Evolutionary conservation across 1,140 invertebrate species (phyloP), one percentile per base, ranked within the genome.

Genomic region (Ridgeia piscesae): DNA sequence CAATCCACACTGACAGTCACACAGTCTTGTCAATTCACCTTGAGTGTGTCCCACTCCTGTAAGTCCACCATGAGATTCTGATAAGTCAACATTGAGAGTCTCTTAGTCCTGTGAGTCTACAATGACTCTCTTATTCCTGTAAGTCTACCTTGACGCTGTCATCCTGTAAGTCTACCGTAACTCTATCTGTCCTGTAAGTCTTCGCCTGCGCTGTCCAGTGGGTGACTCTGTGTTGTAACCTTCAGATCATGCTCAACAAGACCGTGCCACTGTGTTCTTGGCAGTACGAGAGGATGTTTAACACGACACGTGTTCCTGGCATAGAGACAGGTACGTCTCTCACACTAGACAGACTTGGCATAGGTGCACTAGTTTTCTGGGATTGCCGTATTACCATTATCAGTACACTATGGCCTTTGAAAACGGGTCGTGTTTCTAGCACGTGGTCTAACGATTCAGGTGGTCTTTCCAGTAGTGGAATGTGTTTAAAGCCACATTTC

Each of bases 271-370:
- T 99, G 35, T 99, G 99, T 95, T 99, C 99, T 0, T 98, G 98
- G 97, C 99, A 99, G 95, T 99, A 99, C 96, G 99, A 99, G 96
- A 96, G 99, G 92, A 97, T 99, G 50, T 99, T 99, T 95, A 99
- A 99, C 95, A 99, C 99, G 2, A 99, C 98, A 0, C 97, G 99
- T 93, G 97, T 99, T 89, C 99, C 99, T 4, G 99, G 99, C 33
- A 96, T 98, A 48, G 98, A 99, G 96, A 98, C 98, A 9, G 98
- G 99, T 96, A 98, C 97, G 95, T 50, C 11, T 27, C 34, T 17
- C 9, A 88, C 8, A 11, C 48, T 50, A 50, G 21, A 50, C n/a
- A n/a, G n/a, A n/a, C n/a, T n/a, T n/a, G n/a, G n/a, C 27, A 31
- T 77, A 31, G 27, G 27, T 21, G 11, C 14, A 77, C 11, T 21